Evolutionary conservation across 2,888 invertebrate genomes (phyloP).

Genomic region (Tridacna crocea): DNA sequence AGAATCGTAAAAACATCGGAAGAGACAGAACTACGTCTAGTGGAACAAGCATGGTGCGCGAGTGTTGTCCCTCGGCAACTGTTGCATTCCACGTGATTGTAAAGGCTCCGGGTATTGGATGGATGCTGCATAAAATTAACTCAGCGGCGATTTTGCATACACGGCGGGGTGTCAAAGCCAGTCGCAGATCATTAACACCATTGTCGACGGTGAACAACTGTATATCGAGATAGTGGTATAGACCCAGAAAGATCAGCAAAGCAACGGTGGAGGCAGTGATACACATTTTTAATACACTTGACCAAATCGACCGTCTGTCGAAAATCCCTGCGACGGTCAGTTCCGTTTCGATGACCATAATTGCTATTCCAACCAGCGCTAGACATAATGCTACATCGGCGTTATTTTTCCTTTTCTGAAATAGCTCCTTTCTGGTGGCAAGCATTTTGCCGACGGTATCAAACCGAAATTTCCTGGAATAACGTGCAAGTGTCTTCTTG

Average conservation of each 20-base stretch:
- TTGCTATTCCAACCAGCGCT: constrained; percentile 78
- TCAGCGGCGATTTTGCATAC: constrained; percentile 90
- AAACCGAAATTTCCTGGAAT: constrained; percentile 62
- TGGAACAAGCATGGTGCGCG: constrained; percentile 68
- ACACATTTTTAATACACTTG: constrained; percentile 77
- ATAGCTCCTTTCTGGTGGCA: constrained; percentile 81
- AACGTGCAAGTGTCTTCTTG: constrained; percentile 23
- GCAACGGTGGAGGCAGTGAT: constrained; percentile 80
- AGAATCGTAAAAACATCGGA: constrained; percentile 82
- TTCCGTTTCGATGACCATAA: constrained; percentile 83
- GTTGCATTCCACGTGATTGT: constrained; percentile 72
- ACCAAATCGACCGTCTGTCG: constrained; percentile 63
- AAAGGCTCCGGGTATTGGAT: constrained; percentile 81
- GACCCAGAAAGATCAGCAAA: constrained; percentile 78
- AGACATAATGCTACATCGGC: constrained; percentile 79
- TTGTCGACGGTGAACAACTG: constrained; percentile 82
- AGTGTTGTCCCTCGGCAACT: constrained; percentile 64
- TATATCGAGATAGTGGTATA: constrained; percentile 81
- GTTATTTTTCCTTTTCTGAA: constrained; percentile 75
- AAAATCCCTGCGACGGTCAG: constrained; percentile 72
- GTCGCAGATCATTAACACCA: constrained; percentile 82
- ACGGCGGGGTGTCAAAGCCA: constrained; percentile 77
- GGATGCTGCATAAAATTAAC: constrained; percentile 82
- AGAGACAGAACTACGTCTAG: constrained; percentile 81
- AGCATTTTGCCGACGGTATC: constrained; percentile 82